Evolutionary conservation across 2,888 invertebrate genomes (phyloP).

Genomic region (Conomelus anceps): DNA sequence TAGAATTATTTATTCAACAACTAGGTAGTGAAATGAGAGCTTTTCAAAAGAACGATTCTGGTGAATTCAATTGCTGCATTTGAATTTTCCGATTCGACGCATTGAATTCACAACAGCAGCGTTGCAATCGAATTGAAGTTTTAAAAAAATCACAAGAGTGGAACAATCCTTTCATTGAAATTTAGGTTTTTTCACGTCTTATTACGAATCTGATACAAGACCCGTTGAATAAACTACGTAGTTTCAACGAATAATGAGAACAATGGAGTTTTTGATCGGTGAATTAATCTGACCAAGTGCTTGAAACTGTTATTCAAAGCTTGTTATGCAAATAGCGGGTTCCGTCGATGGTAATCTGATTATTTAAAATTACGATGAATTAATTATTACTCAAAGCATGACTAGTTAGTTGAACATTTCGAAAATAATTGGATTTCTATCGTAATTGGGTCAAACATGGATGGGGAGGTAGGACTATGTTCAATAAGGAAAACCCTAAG

Average conservation of each 20-base stretch:
- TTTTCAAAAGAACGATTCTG: no score
- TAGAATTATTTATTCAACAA: not conserved
- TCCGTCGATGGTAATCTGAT: not conserved
- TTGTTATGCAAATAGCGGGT: not conserved
- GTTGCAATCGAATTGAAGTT: not conserved
- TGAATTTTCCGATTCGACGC: not conserved
- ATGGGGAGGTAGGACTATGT: not conserved
- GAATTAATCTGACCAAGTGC: not conserved
- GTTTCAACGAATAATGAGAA: not conserved
- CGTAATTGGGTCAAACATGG: no score
- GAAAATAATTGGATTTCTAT: not conserved
- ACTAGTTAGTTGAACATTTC: not conserved
- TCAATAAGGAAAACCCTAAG: not conserved
- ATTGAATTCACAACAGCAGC: not conserved
- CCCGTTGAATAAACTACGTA: not conserved
- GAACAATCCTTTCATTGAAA: not conserved
- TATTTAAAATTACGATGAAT: not conserved
- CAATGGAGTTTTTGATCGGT: not conserved
- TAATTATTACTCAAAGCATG: not conserved
- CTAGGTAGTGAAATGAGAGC: not conserved
- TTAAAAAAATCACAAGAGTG: not conserved
- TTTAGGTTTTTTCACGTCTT: no score
- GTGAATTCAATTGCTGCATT: not conserved
- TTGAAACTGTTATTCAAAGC: not conserved
- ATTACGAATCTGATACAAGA: no score